Percentiles rank a stretch among this genome's conserved stretches.
These are phyloP conservation scores for Oophaga pumilio DNA, from an alignment of 2,113 vertebrate species.

Conservation along the genomic window DNA sequence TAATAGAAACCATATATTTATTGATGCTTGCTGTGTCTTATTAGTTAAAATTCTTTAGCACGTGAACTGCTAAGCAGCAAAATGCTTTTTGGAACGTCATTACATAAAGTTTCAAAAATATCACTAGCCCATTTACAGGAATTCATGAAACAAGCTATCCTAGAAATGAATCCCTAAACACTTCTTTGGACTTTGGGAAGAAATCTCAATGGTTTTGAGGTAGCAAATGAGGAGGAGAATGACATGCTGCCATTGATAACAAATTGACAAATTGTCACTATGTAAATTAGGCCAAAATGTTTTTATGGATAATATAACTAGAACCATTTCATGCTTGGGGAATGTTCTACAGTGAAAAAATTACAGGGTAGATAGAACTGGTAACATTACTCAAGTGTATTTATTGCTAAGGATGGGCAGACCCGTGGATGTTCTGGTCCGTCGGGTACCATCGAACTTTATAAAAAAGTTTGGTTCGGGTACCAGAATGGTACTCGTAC, in stretches of 20 bases:
- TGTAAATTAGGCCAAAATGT: conserved; percentile 38
- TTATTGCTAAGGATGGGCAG: neutral
- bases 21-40: no score
- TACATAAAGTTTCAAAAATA: neutral
- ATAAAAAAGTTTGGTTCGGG: no score
- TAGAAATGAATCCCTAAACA: conserved; percentile 13
- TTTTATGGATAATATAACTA: conserved; percentile 43
- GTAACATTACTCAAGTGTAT: conserved; percentile 19
- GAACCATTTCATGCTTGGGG: conserved; percentile 29
- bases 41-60: no score
- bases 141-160: neutral
- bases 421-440: no score
- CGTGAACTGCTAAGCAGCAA: no score
- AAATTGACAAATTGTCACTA: neutral
- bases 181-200: neutral
- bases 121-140: neutral
- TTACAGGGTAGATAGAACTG: conserved; percentile 12
- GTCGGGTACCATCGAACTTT: no score
- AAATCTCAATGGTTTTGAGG: conserved; percentile 7
- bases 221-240: conserved; percentile 20
- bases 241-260: conserved; percentile 42
- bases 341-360: conserved; percentile 5
- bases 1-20: no score
- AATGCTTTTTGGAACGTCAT: neutral
- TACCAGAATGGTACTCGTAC: no score